phyloP scores from a whole-genome alignment of 2,797 vertebrate genomes.

The Micromesistius poutassou region DNA sequence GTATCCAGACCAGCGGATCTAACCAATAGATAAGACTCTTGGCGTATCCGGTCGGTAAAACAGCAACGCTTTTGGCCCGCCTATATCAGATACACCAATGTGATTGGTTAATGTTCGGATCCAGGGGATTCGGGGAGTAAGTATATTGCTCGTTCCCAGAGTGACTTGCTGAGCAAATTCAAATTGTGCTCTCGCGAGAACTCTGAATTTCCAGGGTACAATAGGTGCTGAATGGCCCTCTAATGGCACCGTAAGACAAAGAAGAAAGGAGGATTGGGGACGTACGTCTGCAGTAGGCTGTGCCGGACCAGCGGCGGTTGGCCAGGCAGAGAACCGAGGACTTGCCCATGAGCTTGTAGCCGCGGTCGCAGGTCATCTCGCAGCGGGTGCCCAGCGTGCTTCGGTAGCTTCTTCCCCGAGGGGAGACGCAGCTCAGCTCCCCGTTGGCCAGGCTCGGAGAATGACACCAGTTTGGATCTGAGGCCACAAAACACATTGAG shows the following conservation, averaged over 20 bases:
- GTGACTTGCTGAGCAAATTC: too few species aligned
- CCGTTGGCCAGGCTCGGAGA: conserved; percentile 80
- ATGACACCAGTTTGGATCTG: conserved; percentile 90
- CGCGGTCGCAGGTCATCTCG: conserved; percentile 81
- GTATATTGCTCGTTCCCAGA: too few species aligned
- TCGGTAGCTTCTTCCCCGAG: conserved; percentile 75
- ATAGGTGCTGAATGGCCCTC: background rate
- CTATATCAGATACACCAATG: too few species aligned
- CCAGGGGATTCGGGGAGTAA: too few species aligned
- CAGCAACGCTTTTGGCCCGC: too few species aligned
- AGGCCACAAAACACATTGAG: background rate
- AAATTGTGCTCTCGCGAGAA: too few species aligned
- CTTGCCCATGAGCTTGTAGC: conserved; percentile 82
- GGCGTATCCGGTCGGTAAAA: too few species aligned
- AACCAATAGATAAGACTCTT: too few species aligned
- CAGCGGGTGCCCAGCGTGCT: conserved; percentile 89
- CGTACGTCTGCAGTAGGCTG: conserved; percentile 85
- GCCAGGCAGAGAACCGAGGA: conserved; percentile 79
- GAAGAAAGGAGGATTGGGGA: conserved; percentile 24
- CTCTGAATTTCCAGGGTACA: too few species aligned
- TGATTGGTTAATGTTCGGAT: too few species aligned
- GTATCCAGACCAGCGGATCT: too few species aligned
- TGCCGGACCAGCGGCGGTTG: conserved; percentile 88
- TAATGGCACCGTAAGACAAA: background rate
- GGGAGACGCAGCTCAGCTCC: conserved; percentile 83